Conservation (phyloP, 2,888 invertebrate genomes). For the Agrochola litura region DNA sequence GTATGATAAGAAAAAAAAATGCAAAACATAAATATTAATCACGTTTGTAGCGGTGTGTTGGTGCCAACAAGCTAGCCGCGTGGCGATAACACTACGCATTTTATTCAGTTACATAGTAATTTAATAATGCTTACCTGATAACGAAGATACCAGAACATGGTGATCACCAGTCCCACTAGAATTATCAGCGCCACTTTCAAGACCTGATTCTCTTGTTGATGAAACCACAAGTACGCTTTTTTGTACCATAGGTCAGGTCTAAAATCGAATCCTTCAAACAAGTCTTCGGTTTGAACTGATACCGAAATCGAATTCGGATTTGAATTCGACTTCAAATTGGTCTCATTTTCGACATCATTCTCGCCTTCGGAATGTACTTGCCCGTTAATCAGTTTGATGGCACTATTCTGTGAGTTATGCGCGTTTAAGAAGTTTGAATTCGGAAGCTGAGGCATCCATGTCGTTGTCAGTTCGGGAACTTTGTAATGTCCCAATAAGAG, state of each 20-base stretch:
- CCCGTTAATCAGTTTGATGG: constrained; percentile 83
- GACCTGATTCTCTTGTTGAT: constrained; percentile 94
- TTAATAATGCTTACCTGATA: constrained; percentile 90
- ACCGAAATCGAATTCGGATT: constrained; percentile 83
- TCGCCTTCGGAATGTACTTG: constrained; percentile 80
- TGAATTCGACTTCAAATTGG: constrained; percentile 83
- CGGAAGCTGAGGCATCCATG: constrained; percentile 85
- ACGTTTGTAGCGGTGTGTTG: constrained; percentile 59
- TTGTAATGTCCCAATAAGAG: constrained; percentile 93
- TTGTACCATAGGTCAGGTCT: constrained; percentile 85
- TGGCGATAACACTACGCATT: constrained; percentile 56
- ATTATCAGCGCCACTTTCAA: constrained; percentile 93
- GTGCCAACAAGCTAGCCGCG: constrained; percentile 36
- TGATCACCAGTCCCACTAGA: constrained; percentile 92
- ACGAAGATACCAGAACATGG: constrained; percentile 94
- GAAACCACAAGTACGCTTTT: constrained; percentile 91
- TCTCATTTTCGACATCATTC: constrained; percentile 85
- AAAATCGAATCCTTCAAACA: constrained; percentile 84
- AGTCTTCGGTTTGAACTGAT: constrained; percentile 91
- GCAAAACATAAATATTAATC: constrained; percentile 55
- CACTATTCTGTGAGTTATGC: constrained; percentile 73
- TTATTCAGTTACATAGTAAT: constrained; percentile 30
- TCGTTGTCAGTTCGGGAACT: constrained; percentile 91
- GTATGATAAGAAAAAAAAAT: constrained; percentile 56
- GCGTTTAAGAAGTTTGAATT: constrained; percentile 79